phyloP scores from a whole-genome alignment of 92 coral and sea anemone species.

The Plumapathes pennacea region DNA sequence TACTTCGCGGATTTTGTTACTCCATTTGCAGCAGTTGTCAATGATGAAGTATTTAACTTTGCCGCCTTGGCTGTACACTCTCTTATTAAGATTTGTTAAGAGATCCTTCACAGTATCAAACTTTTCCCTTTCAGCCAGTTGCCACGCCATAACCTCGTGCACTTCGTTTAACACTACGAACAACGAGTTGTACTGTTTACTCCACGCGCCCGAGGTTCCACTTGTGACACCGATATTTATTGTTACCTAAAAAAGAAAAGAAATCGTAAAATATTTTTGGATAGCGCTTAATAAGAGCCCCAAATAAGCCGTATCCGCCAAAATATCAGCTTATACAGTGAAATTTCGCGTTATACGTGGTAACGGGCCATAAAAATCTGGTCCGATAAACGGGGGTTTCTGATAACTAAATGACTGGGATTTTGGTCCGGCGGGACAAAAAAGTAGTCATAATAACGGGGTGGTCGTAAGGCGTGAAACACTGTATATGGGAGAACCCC shows the following conservation, averaged over 20 bases:
- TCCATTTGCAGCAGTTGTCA: slow-evolving; percentile 44
- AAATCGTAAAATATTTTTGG: no score
- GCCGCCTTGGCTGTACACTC: slow-evolving; percentile 14
- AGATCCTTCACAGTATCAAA: slow-evolving; percentile 24
- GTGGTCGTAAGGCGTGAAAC: no score
- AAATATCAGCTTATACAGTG: no score
- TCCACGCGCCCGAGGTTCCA: slow-evolving; percentile 5
- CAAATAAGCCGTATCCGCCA: no score
- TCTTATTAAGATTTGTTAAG: slow-evolving; percentile 12
- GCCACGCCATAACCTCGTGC: slow-evolving; percentile 38
- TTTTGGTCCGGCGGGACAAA: no score
- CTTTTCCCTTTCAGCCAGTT: slow-evolving; percentile 25
- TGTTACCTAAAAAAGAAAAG: slow-evolving; percentile 18
- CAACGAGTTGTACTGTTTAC: slow-evolving; percentile 36
- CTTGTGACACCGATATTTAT: slow-evolving; percentile 9
- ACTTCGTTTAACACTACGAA: slow-evolving; percentile 32
- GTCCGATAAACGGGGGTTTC: no score
- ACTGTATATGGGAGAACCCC: no score
- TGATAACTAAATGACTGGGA: no score
- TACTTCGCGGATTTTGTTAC: slow-evolving; percentile 21
- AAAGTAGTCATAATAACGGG: no score
- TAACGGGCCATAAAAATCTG: no score
- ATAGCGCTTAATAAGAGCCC: no score
- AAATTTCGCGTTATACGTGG: no score
- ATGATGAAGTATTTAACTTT: slow-evolving; percentile 6